Evolutionary conservation across 2,888 invertebrate genomes (phyloP), one percentile per base, ranked within the genome.

Genomic region (Isoperla grammatica): DNA sequence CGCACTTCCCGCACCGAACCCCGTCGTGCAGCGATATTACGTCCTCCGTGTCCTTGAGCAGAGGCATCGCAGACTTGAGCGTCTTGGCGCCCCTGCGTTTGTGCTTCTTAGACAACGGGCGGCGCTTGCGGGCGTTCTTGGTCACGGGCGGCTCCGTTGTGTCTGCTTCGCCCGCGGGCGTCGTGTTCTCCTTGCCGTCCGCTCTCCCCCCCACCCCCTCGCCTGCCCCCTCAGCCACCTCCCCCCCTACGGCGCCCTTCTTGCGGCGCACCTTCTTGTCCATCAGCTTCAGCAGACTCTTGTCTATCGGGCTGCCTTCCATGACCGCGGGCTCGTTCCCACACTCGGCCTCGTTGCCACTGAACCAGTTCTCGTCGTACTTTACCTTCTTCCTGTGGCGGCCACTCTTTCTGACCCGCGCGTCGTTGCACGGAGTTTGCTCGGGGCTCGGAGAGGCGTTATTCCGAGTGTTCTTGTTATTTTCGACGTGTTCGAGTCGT

Each of bases 1-100:
- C 68, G 65, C 85, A 85, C 56, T 76, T 74, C 29, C 71, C 78
- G 68, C 81, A 81, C 53, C 69, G 73, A 1, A 76, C 68, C 48
- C 65, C 57, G 1, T 8, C 20, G 53, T 54, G 11, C 40, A 15
- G 43, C 3, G 15, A 29, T 29, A 8, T 29, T 6, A 29, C 43
- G 15, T 43, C 43, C 43, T 43, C 43, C 43, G 17, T 5, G 17
- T 43, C 43, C 6, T 17, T 17, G 17, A 3, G 6, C 43, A 15
- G 15, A 4, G 29, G 29, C 8, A 29, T 4, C 5, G 29, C 29
- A 29, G 29, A 4, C 5, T 29, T 29, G 29, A 6, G n/a, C n/a
- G n/a, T 29, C 8, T 29, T 29, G 5, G 8, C 2, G 9, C 45
- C 45, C n/a, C 45, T 45, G 9, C 45, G 19, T 9, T 45, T 9